Conservation (phyloP, 2,113 vertebrate species). For the Arizona elegans region DNA sequence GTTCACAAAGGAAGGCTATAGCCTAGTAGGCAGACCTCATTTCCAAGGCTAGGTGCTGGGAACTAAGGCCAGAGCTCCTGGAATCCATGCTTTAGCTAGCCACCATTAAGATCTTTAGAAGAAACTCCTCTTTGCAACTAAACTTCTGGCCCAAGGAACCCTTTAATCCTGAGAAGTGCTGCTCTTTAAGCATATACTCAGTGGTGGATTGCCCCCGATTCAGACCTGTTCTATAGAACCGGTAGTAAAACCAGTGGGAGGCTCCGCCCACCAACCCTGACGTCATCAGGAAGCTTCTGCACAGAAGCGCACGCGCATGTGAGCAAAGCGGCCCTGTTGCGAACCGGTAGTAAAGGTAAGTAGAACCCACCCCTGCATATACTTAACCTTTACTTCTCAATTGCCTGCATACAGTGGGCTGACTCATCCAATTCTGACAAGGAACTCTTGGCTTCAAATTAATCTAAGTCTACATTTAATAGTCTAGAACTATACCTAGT, state of each 20-base stretch:
- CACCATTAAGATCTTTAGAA: not conserved
- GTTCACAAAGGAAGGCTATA: not conserved
- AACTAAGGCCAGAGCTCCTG: not conserved
- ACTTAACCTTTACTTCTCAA: not conserved
- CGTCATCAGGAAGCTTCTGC: no score
- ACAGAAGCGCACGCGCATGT: no score
- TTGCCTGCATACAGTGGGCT: not conserved
- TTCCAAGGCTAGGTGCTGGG: not conserved
- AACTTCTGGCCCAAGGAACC: not conserved
- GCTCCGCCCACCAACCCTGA: no score
- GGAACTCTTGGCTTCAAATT: not conserved
- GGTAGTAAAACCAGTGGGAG: no score
- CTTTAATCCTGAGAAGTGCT: not conserved
- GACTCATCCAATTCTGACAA: not conserved
- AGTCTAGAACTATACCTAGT: not conserved
- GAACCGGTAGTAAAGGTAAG: no score
- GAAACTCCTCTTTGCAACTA: not conserved
- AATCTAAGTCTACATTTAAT: not conserved
- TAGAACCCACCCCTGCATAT: no score
- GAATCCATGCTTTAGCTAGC: not conserved
- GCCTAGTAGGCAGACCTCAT: not conserved
- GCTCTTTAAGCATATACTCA: not conserved
- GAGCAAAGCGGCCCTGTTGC: no score
- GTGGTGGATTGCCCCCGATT: no score
- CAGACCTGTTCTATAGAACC: no score